Percentiles rank a stretch among this genome's conserved stretches.
phyloP scores from a whole-genome alignment of 2,888 invertebrate species.

The Nomada fabriciana region DNA sequence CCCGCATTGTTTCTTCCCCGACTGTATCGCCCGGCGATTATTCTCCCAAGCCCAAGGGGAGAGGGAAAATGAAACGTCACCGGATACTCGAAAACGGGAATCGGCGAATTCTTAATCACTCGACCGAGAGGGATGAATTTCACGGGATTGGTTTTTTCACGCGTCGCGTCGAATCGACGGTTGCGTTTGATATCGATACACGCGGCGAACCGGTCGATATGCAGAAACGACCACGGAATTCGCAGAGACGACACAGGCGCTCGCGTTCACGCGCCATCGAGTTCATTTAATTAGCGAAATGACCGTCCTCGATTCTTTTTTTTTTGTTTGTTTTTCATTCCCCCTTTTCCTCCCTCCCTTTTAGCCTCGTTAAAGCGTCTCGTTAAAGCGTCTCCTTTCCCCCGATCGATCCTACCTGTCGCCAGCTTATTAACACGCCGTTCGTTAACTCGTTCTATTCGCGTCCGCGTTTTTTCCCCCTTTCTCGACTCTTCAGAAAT shows the following conservation, averaged over 20 bases:
- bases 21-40: neutral
- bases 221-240: slow-evolving; percentile 14
- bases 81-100: too few species aligned
- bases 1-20: too few species aligned
- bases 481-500: neutral
- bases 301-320: slow-evolving; percentile 23
- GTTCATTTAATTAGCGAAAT: slow-evolving; percentile 55
- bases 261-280: slow-evolving; percentile 45
- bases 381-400: neutral
- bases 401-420: neutral
- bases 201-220: neutral
- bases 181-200: slow-evolving; percentile 3
- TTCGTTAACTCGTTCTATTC: neutral
- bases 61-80: neutral
- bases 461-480: too few species aligned
- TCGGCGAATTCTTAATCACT: slow-evolving; percentile 39
- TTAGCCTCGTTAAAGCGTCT: neutral
- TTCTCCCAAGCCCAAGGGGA: neutral
- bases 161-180: slow-evolving; percentile 1
- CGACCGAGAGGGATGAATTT: slow-evolving; percentile 35
- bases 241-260: slow-evolving; percentile 10
- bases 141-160: slow-evolving; percentile 30
- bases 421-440: slow-evolving; percentile 3
- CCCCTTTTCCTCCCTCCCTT: neutral
- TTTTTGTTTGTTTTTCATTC: neutral